phyloP scores from a whole-genome alignment of 2,797 vertebrate species.

The Enteromius fasciolatus region DNA sequence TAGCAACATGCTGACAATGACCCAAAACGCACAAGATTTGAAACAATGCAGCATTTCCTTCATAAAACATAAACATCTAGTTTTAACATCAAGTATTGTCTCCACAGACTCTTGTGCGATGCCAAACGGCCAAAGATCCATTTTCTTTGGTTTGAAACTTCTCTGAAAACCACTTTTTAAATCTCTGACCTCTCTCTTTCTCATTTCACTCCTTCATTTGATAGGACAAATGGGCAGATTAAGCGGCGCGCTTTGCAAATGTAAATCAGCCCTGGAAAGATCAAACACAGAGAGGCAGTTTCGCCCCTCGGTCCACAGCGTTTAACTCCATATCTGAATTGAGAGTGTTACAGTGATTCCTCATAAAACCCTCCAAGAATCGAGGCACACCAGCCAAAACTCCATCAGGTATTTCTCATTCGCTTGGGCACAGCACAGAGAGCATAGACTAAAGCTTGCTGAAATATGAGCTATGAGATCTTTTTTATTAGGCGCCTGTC shows the following conservation, averaged over 20 bases:
- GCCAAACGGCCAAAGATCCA: not conserved
- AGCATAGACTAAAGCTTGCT: slow-evolving; percentile 16
- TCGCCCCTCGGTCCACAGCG: slow-evolving; percentile 68
- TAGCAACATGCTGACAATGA: not conserved
- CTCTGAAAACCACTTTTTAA: slow-evolving; percentile 22
- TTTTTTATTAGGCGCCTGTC: slow-evolving; percentile 47
- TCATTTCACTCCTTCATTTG: slow-evolving; percentile 59
- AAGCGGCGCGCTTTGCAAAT: slow-evolving; percentile 65
- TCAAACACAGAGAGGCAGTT: slow-evolving; percentile 73
- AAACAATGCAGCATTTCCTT: not conserved
- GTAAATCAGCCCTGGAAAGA: slow-evolving; percentile 76
- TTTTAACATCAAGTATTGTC: not conserved
- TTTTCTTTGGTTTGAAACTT: not conserved
- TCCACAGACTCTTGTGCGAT: not conserved
- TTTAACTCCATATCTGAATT: slow-evolving; percentile 71
- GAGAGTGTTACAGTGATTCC: slow-evolving; percentile 67
- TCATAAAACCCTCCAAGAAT: slow-evolving; percentile 69
- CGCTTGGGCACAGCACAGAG: not conserved
- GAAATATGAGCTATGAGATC: slow-evolving; percentile 32
- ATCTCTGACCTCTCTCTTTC: slow-evolving; percentile 12
- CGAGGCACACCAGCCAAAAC: slow-evolving; percentile 45
- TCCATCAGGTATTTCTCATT: slow-evolving; percentile 32
- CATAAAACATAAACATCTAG: not conserved
- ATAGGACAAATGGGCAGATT: slow-evolving; percentile 74
- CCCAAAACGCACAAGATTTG: not conserved